Evolutionary conservation across 2,113 vertebrate genomes (phyloP), one percentile per base, ranked within the genome.

Genomic region (Galeopterus variegatus): DNA sequence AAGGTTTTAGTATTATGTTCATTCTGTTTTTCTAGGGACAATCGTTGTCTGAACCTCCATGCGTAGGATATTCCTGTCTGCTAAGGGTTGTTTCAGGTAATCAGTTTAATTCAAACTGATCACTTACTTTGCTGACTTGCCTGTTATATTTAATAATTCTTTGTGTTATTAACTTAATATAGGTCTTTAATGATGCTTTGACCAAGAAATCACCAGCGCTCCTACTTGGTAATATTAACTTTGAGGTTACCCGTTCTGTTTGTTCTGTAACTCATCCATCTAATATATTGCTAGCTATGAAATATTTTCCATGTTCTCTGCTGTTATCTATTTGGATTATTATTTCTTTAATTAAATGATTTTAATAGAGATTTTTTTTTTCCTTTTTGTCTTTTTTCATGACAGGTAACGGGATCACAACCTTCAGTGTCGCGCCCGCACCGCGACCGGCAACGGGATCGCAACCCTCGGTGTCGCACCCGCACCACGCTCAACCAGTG

Each of bases 201-300:
- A 77, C 50, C 72, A 98, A 88, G 54, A 94, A 95, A 36, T 73
- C 31, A 41, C 24, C 12, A 17, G 4, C 48, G 41, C 88, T 91
- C 31, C 56, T 96, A 58, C 80, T 91, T 80, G 62, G 18, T 86
- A 81, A 85, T 96, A 97, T 91, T 95, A 96, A 96, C 41, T 96
- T 90, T 92, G 48, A 76, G 14, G n/a, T 72, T 93, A 15, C 41
- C 45, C 8, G 2, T 90, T 93, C 19, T 96, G 24, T 94, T 90
- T 90, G 64, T 73, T 94, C 54, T 91, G 58, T 88, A 88, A 58
- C 54, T 90, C 21, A 82, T n/a, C 36, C 15, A 67, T 76, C 48
- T 90, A 26, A 56, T 86, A 67, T 56, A 88, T 94, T 90, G 83
- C 21, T 81, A 86, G 82, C 62, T 89, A 48, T 86, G 90, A 94